Conservation (phyloP, 1,140 invertebrate species). For the Mizuhopecten yessoensis region DNA sequence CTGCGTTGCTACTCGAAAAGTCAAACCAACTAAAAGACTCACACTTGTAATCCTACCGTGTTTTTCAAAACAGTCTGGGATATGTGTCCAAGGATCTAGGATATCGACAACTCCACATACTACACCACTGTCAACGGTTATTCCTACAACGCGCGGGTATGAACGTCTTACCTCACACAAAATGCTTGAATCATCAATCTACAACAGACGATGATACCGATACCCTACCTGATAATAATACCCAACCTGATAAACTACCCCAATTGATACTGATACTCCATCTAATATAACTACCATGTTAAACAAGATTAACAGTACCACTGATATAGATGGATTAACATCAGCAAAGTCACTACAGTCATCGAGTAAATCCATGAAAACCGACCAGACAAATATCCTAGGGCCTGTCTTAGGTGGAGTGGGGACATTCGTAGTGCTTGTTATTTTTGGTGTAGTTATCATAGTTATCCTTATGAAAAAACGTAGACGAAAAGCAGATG, state of each 20-base stretch:
- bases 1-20: neutral
- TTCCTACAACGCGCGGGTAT: neutral
- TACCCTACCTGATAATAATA: neutral
- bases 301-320: neutral
- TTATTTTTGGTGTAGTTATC: neutral
- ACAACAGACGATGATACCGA: no score
- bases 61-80: neutral
- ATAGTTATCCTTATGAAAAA: neutral
- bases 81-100: neutral
- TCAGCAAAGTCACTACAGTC: neutral
- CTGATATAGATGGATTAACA: neutral
- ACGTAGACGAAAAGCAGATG: neutral
- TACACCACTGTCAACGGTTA: neutral
- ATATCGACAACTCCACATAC: neutral
- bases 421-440: neutral
- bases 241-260: neutral
- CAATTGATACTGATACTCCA: no score
- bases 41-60: neutral
- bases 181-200: neutral
- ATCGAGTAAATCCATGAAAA: neutral
- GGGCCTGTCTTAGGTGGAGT: neutral
- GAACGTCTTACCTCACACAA: neutral
- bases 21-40: neutral
- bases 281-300: no score
- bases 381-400: neutral